Percentiles rank a stretch among this genome's conserved stretches.
Conservation (phyloP, 2,113 vertebrate genomes). For the Carollia perspicillata region DNA sequence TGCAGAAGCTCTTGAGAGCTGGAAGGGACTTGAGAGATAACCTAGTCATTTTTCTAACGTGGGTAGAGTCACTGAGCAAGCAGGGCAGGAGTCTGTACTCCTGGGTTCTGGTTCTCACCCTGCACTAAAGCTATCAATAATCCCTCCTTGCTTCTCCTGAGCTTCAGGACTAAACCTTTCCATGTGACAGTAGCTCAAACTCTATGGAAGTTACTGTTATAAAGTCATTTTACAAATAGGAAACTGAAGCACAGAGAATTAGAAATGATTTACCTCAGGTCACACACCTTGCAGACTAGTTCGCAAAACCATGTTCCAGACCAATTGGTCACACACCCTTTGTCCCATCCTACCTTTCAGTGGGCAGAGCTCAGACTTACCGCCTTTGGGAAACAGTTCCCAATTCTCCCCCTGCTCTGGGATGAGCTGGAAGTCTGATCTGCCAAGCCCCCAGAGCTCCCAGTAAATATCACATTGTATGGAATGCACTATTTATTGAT, state of each 20-base stretch:
- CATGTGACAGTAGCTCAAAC: neutral
- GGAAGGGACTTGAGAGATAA: neutral
- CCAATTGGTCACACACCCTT: neutral
- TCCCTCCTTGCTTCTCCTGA: neutral
- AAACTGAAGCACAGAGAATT: neutral
- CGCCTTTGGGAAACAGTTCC: neutral
- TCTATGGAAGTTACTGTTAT: neutral
- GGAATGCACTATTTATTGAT: neutral
- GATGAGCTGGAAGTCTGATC: neutral
- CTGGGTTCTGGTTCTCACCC: neutral
- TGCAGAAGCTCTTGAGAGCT: neutral
- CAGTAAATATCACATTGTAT: neutral
- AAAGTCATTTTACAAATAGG: neutral
- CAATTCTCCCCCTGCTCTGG: neutral
- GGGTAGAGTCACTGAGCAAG: neutral
- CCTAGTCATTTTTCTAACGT: neutral
- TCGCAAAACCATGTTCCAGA: neutral
- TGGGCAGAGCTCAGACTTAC: neutral
- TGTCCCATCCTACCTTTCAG: neutral
- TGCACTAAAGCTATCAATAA: neutral
- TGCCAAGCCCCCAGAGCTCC: neutral
- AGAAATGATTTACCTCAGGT: neutral
- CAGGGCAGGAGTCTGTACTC: neutral
- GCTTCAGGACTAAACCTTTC: neutral
- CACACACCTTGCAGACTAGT: neutral